These are phyloP conservation scores for Drosophila navojoa DNA, from an alignment of 1,140 invertebrate species.

Conservation along the genomic window DNA sequence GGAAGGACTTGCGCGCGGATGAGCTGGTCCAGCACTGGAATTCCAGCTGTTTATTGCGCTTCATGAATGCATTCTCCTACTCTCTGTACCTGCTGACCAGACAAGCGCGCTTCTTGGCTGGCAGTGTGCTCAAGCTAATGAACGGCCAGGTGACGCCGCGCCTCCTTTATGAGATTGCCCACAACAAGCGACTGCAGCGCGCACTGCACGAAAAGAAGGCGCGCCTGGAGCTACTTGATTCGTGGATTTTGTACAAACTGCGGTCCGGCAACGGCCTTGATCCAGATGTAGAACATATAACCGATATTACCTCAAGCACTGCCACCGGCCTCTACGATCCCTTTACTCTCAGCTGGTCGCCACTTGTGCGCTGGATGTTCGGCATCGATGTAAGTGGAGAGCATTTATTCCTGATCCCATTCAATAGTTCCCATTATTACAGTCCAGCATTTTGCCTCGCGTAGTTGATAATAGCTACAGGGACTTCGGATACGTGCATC, in stretches of 20 bases:
- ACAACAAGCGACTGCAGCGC: constrained; percentile 88
- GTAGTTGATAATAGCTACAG: constrained; percentile 90
- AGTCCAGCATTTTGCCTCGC: constrained; percentile 90
- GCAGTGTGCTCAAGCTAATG: constrained; percentile 91
- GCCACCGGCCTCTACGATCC: constrained; percentile 97
- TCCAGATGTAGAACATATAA: constrained; percentile 86
- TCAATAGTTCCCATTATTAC: constrained; percentile 54
- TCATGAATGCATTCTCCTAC: constrained; percentile 84
- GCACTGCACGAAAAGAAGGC: constrained; percentile 87
- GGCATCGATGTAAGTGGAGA: constrained; percentile 87
- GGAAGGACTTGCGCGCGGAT: constrained; percentile 96
- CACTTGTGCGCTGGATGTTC: constrained; percentile 82
- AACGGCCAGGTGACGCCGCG: constrained; percentile 93
- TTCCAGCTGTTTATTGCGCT: constrained; percentile 90
- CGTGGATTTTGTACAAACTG: constrained; percentile 95
- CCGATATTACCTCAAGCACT: constrained; percentile 94
- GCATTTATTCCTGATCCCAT: neutral
- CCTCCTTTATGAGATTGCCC: constrained; percentile 90
- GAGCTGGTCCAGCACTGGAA: constrained; percentile 94
- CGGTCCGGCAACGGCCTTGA: constrained; percentile 57
- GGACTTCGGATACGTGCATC: constrained; percentile 88
- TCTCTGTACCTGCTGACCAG: constrained; percentile 91
- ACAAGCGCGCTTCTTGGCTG: constrained; percentile 91
- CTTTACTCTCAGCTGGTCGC: constrained; percentile 92
- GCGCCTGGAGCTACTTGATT: constrained; percentile 96